Evolutionary conservation across 2,113 vertebrate genomes (phyloP).

Genomic region (Dinomys branickii): DNA sequence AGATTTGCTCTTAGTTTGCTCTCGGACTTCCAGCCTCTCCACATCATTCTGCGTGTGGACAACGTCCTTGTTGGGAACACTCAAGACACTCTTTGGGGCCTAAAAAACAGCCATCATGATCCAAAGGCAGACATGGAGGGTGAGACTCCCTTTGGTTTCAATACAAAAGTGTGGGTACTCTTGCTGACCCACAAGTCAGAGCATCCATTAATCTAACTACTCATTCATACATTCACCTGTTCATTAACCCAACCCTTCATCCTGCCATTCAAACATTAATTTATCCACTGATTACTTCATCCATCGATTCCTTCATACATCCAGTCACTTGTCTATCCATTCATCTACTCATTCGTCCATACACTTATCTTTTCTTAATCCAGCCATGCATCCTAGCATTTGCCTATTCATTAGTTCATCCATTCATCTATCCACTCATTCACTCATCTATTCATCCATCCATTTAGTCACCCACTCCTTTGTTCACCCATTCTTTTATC

Average conservation of each 20-base stretch:
- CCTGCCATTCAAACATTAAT: background rate
- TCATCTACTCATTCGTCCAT: background rate
- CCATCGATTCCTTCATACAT: background rate
- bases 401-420: background rate
- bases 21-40: constrained; percentile 95
- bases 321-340: background rate
- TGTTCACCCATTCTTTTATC: background rate
- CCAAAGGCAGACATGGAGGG: background rate
- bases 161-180: background rate
- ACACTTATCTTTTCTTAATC: background rate
- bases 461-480: background rate
- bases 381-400: background rate
- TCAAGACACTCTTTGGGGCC: constrained; percentile 93
- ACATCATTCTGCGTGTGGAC: constrained; percentile 91
- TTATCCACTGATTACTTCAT: background rate
- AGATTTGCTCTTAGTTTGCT: constrained; percentile 97
- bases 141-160: background rate
- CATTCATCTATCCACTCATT: too few species aligned
- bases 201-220: background rate
- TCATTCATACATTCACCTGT: background rate
- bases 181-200: too few species aligned
- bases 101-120: constrained; percentile 76
- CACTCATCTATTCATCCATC: too few species aligned
- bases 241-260: background rate
- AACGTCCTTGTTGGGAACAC: constrained; percentile 91